Evolutionary conservation across 2,888 invertebrate species (phyloP).

Genomic region (Diplazon laetatorius): DNA sequence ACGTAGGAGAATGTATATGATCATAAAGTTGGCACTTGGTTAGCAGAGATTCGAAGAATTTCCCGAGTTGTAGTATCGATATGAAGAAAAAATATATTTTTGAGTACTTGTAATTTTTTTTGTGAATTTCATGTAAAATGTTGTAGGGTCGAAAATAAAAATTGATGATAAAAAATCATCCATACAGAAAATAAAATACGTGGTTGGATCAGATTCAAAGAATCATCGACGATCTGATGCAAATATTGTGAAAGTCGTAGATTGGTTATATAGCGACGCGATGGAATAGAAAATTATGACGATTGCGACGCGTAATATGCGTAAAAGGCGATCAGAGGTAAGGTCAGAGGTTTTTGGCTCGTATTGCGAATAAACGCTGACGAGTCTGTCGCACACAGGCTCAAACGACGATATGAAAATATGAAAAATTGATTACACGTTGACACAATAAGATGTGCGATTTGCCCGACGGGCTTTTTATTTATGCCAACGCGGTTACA

Average conservation of each 20-base stretch:
- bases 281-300: not conserved
- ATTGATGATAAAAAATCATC: too few species aligned
- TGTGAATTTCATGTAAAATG: too few species aligned
- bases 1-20: too few species aligned
- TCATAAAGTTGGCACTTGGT: too few species aligned
- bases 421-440: too few species aligned
- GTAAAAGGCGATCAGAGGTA: not conserved
- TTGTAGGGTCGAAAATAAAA: too few species aligned
- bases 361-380: not conserved
- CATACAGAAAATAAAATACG: not conserved
- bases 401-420: too few species aligned
- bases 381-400: too few species aligned
- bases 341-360: not conserved
- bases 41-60: too few species aligned
- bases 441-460: constrained; percentile 25
- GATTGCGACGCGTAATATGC: not conserved
- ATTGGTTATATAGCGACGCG: not conserved
- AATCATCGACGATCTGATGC: not conserved
- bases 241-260: not conserved
- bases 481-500: constrained; percentile 58
- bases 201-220: not conserved
- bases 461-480: constrained; percentile 56
- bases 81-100: too few species aligned
- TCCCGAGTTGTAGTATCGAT: too few species aligned
- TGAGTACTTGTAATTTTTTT: too few species aligned